phyloP scores from a whole-genome alignment of 2,888 invertebrate species.

The Vandiemenella viatica region DNA sequence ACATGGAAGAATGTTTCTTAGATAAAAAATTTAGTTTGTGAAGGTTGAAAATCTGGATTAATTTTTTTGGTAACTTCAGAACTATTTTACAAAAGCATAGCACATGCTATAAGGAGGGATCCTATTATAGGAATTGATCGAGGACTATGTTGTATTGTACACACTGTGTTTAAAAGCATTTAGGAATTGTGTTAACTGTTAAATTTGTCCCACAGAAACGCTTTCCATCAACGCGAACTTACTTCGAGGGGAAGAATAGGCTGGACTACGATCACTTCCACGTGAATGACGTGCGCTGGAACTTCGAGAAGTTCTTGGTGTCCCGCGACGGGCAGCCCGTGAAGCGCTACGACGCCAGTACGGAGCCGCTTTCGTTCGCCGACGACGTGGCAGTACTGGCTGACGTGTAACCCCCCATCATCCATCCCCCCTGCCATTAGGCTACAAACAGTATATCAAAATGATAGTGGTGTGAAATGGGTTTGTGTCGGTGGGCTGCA shows the following conservation, averaged over 20 bases:
- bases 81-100: too few species aligned
- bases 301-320: constrained; percentile 31
- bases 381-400: constrained; percentile 16
- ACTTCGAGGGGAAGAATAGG: constrained; percentile 19
- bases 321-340: constrained; percentile 22
- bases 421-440: too few species aligned
- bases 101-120: too few species aligned
- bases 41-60: too few species aligned
- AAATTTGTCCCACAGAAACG: constrained; percentile 19
- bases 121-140: too few species aligned
- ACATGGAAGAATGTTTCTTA: too few species aligned
- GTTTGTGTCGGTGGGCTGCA: too few species aligned
- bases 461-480: neutral
- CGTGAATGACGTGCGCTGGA: constrained; percentile 28
- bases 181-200: neutral
- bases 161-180: neutral
- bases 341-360: constrained; percentile 23
- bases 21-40: too few species aligned
- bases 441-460: neutral
- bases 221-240: constrained; percentile 24
- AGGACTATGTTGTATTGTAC: neutral
- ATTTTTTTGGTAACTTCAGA: too few species aligned
- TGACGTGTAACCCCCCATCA: too few species aligned
- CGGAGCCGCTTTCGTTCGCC: constrained; percentile 20
- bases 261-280: constrained; percentile 23